Evolutionary conservation across 2,888 invertebrate genomes (phyloP), one percentile per base, ranked within the genome.

Genomic region (Parnassius apollo): DNA sequence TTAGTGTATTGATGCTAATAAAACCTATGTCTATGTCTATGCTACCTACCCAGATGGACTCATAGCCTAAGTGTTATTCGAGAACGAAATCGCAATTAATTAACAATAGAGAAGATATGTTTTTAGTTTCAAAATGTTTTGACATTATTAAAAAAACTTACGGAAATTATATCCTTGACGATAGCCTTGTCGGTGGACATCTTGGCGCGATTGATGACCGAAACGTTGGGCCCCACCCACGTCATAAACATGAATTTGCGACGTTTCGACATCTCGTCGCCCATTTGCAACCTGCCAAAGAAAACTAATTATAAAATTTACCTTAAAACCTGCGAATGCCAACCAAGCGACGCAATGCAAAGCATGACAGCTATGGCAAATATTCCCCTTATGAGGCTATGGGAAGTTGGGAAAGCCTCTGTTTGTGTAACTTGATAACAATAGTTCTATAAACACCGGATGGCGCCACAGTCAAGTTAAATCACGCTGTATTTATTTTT

Each of bases 201-300:
- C 89, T 95, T 95, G 74, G 96, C 96, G 72, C 95, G 93, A 85
- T 96, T 95, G 81, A 96, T 93, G 66, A 96, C 94, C 13, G 95
- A 94, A 71, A 96, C 96, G 72, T 93, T 92, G 63, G 94, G 93
- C 2, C 96, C 96, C 66, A 95, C 94, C 96, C 96, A 96, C 71
- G 95, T 95, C 65, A 96, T 90, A 72, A 96, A 94, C 70, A 95
- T 92, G 85, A 96, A 96, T 86, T 96, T 96, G 86, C 94, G 94
- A 77, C 96, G 92, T 85, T 95, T 95, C 66, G 96, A 96, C 95
- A 96, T 93, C 85, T 96, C 96, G 76, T 96, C 96, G 57, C 96
- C 96, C 86, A 95, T 95, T 85, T 95, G 94, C 82, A 95, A 86
- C 84, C 94, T 93, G 76, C 52, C 48, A 13, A 1, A 11, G 18